Base-by-base conservation (phyloP, 2,888 invertebrate species). In the Cepaea hortensis region DNA sequence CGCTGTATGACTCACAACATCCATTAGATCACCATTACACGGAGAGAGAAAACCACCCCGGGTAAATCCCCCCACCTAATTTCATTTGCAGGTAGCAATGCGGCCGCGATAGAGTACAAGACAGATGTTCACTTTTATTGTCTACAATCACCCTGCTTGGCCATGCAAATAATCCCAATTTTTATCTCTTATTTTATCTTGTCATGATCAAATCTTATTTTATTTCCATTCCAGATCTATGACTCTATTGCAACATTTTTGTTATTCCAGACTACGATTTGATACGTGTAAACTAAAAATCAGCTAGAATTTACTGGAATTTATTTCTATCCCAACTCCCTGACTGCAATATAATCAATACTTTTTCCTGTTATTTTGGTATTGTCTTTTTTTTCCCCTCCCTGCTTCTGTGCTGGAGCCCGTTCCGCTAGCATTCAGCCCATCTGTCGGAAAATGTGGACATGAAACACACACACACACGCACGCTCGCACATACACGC, bases 391-490 rank as follows among this genome's bases (percentile, higher is more conserved):
- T 20, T 79, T 5, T 15, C 0, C 46, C 48, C 79, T 79, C 5
- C 20, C 13, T 79, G 15, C 73, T n/a, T 61, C 11, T 35, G 4
- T 18, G 50, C 3, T 23, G 20, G 50, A 13, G 9, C 50, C 23
- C 35, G 72, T 83, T 73, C 72, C 83, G 72, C 83, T 75, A 61
- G 72, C 83, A 20, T 77, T 65, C 35, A 46, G 46, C 65, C 79
- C 80, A 80, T 80, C 80, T 80, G 80, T 80, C 80, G 80, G 35
- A 35, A 20, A 80, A 35, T 62, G 23, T 65, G 80, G 65, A 62
- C 80, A 62, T 46, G 23, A 46, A 79, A 55, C 55, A 35, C 80
- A 23, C 61, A 79, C 77, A 13, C 65, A 6, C 65, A 46, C 62
- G 62, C 35, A 9, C 55, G 11, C 55, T 11, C 55, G 55, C 0